Conservation (phyloP, 92 coral and sea anemone species). For the Porites divaricata region DNA sequence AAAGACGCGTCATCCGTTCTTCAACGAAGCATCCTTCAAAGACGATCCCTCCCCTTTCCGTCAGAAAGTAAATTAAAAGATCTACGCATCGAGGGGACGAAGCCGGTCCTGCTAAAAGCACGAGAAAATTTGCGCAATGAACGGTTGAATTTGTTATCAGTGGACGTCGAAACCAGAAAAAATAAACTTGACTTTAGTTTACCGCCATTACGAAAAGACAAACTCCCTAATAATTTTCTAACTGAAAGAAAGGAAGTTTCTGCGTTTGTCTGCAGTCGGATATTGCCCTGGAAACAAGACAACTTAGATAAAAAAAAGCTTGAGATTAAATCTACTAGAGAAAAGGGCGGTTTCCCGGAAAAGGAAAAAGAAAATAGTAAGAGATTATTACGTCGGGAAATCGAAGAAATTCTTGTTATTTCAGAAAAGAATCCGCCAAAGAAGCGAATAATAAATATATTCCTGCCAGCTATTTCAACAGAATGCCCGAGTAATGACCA, state of each 20-base stretch:
- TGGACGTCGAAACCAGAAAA: neutral
- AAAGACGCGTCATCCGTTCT: slow-evolving; percentile 19
- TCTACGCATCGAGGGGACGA: slow-evolving; percentile 21
- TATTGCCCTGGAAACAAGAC: slow-evolving; percentile 33
- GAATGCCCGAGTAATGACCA: neutral
- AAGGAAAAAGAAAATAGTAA: neutral
- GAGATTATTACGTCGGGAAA: neutral
- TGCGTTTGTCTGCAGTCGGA: slow-evolving; percentile 10
- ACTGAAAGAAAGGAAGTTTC: neutral
- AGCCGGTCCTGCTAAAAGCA: neutral
- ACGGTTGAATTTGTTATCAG: neutral
- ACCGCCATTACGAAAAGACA: slow-evolving; percentile 24
- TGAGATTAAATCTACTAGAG: neutral
- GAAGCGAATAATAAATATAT: slow-evolving; percentile 22
- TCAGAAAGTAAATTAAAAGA: slow-evolving; percentile 24
- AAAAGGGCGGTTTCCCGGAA: neutral
- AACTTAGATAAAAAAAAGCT: neutral
- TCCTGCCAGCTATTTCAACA: slow-evolving; percentile 24
- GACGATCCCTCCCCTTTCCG: slow-evolving; percentile 12
- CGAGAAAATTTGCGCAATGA: neutral
- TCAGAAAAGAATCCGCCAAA: neutral
- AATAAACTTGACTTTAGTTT: neutral
- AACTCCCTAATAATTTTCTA: neutral
- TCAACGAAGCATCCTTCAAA: slow-evolving; percentile 25
- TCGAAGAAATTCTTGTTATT: neutral